These are phyloP conservation scores for Anguilla obscura DNA, from an alignment of 2,797 vertebrate genomes.

Conservation along the genomic window DNA sequence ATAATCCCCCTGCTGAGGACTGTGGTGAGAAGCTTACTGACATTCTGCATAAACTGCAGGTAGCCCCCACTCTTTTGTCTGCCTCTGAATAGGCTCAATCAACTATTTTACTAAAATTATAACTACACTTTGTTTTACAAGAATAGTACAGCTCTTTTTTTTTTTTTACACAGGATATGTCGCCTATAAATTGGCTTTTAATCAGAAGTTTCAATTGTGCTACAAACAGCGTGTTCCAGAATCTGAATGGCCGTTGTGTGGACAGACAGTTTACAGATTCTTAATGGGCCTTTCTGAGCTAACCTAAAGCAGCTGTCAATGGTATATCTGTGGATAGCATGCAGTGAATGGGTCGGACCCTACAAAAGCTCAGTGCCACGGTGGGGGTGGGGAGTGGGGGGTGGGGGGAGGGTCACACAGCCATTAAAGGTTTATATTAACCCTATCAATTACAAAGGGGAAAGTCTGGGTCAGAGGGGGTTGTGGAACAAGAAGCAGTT, in stretches of 20 bases:
- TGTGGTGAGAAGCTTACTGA: not conserved
- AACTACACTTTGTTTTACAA: not conserved
- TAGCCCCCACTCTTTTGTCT: constrained; percentile 4
- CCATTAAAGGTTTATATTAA: constrained; percentile 70
- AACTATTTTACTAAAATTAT: constrained; percentile 2
- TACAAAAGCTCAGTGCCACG: constrained; percentile 67
- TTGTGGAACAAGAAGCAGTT: constrained; percentile 57
- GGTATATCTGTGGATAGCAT: constrained; percentile 64
- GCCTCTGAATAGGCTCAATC: not conserved
- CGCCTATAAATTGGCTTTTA: constrained; percentile 12
- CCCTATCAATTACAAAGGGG: constrained; percentile 69
- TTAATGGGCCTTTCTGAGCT: constrained; percentile 68
- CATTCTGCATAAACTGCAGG: not conserved
- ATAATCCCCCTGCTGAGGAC: not conserved
- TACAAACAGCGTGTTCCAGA: constrained; percentile 1
- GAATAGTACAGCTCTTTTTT: not conserved
- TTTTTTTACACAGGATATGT: not conserved
- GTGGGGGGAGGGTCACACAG: constrained; percentile 61
- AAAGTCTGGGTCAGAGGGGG: constrained; percentile 60
- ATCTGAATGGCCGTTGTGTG: constrained; percentile 14
- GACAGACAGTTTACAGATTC: constrained; percentile 66
- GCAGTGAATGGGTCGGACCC: constrained; percentile 48
- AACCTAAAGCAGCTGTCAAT: constrained; percentile 63
- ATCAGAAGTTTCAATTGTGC: not conserved
- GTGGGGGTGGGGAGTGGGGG: constrained; percentile 48